Evolutionary conservation across 2,113 vertebrate species (phyloP), one percentile per base, ranked within the genome.

Genomic region (Phalacrocorax carbo): DNA sequence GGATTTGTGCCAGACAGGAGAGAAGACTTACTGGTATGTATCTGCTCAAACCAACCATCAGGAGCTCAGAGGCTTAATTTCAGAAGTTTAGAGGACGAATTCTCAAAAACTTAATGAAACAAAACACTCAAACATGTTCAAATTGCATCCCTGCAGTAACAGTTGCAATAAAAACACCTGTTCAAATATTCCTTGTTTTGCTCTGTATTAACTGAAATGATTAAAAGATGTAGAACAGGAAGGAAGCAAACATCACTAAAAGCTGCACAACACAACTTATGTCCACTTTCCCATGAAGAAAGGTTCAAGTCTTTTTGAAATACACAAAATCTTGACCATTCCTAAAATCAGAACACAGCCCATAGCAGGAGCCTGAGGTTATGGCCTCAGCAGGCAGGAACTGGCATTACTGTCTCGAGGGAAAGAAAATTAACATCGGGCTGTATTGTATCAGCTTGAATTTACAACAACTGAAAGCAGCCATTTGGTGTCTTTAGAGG

Each of bases 11-110:
- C 30, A 51, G 48, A 32, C 6, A 27, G 38, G 7, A 82, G 9
- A 48, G n/a, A 54, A 51, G 36, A 49, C 7, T 58, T 52, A 34
- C 7, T 55, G 8, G 5, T 54, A 38, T 0, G 0, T 7, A 27
- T 42, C 30, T 68, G 16, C 17, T 72, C 32, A 11, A 51, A 34
- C 42, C 32, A 49, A 61, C 29, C 52, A 61, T 13, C 26, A 78
- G 30, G n/a, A 49, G 20, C 54, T 94, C n/a, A 34, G 22, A 55
- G n/a, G 8, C 15, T 46, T 64, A 26, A 38, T 20, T 84, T 51
- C 64, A 78, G 26, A 84, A 68, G 9, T 72, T 57, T 32, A 64
- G 44, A 75, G 46, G 17, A 66, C 62, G 12, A 80, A 83, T 51
- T 81, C 44, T 80, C 58, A 82, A 52, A 75, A 68, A 80, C 1